These are phyloP conservation scores for Osmoderma eremita DNA, from an alignment of 2,888 invertebrate species.

Conservation along the genomic window DNA sequence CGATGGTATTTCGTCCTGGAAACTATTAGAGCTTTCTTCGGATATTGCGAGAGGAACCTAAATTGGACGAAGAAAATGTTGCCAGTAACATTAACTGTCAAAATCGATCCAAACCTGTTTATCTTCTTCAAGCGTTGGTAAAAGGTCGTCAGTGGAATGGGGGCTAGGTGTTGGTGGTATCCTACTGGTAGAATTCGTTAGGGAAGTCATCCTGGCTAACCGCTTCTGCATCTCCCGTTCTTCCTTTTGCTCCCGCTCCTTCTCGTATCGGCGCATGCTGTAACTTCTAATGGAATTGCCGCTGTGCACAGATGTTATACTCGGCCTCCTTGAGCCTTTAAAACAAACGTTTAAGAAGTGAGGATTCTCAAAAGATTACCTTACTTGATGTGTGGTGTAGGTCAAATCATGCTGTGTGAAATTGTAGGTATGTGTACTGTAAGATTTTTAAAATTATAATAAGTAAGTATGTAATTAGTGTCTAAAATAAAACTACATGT, in stretches of 20 bases:
- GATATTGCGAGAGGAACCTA: slow-evolving; percentile 62
- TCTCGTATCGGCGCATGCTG: slow-evolving; percentile 81
- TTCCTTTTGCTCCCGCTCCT: slow-evolving; percentile 84
- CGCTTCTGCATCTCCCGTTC: slow-evolving; percentile 82
- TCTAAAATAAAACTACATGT: too few species aligned
- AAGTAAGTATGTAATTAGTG: too few species aligned
- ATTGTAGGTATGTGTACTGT: not conserved
- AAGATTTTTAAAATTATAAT: not conserved
- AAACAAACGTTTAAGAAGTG: not conserved
- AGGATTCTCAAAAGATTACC: not conserved
- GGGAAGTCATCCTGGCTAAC: slow-evolving; percentile 70
- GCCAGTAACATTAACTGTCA: not conserved
- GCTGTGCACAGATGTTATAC: slow-evolving; percentile 87
- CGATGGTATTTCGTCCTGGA: slow-evolving; percentile 62
- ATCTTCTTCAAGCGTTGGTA: slow-evolving; percentile 83
- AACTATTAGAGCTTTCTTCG: slow-evolving; percentile 61
- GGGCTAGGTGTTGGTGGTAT: slow-evolving; percentile 81
- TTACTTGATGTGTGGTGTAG: not conserved
- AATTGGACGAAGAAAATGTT: slow-evolving; percentile 44
- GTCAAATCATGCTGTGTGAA: not conserved
- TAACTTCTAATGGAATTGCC: slow-evolving; percentile 85
- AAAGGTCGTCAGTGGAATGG: slow-evolving; percentile 84
- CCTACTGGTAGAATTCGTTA: slow-evolving; percentile 65
- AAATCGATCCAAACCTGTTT: slow-evolving; percentile 73
- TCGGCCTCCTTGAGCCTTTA: slow-evolving; percentile 86